Percentiles rank a stretch among this genome's conserved stretches.
phyloP scores from a whole-genome alignment of 2,888 invertebrate species.

The Athalia cordata region DNA sequence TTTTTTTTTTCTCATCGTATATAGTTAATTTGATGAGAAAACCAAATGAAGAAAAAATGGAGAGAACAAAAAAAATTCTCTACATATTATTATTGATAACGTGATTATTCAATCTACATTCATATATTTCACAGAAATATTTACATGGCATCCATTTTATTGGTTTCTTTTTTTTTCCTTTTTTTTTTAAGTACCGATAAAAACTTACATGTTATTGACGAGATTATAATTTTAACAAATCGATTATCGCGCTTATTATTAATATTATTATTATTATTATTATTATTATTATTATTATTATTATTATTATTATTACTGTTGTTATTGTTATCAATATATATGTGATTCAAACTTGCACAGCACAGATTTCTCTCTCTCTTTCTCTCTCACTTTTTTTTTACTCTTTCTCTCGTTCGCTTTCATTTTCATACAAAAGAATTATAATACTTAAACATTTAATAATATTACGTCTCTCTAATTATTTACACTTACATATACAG shows the following conservation, averaged over 20 bases:
- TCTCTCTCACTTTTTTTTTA: too few species aligned
- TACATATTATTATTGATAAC: background rate
- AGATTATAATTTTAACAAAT: background rate
- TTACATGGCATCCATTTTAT: conserved; percentile 1
- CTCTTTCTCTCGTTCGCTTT: too few species aligned
- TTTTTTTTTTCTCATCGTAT: too few species aligned
- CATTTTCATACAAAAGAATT: too few species aligned
- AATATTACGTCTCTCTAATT: too few species aligned
- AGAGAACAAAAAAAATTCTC: too few species aligned
- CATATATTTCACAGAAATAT: conserved; percentile 38
- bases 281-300: background rate
- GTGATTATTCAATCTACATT: background rate
- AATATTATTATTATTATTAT: background rate
- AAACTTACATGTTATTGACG: conserved; percentile 17
- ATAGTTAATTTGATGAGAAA: too few species aligned
- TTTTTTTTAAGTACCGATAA: conserved; percentile 16
- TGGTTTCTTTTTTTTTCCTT: background rate
- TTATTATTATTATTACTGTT: background rate
- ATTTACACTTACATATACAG: too few species aligned
- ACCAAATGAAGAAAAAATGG: too few species aligned
- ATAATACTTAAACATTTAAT: too few species aligned
- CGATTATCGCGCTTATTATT: background rate
- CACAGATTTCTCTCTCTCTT: too few species aligned
- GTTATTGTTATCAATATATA: background rate
- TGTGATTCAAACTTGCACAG: background rate